Evolutionary conservation across 2,797 vertebrate species (phyloP).

Genomic region (Myotis planiceps): DNA sequence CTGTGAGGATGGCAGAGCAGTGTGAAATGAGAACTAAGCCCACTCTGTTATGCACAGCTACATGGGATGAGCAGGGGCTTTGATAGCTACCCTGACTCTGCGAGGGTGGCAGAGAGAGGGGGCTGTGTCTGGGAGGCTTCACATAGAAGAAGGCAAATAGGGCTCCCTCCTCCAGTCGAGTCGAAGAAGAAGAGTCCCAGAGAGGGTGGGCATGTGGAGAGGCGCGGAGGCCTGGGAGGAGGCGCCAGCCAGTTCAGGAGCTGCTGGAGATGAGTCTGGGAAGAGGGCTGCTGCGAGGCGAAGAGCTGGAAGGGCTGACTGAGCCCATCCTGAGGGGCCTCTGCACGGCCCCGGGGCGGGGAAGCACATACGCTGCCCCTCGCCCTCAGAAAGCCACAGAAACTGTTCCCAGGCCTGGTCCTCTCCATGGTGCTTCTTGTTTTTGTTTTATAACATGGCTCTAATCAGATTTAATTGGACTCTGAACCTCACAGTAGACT

Average conservation of each 20-base stretch:
- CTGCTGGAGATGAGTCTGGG: background rate
- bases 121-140: background rate
- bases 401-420: background rate
- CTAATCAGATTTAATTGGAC: slow-evolving; percentile 38
- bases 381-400: background rate
- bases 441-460: slow-evolving; percentile 31
- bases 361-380: background rate
- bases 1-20: background rate
- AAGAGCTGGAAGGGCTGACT: background rate
- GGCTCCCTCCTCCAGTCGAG: background rate
- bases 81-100: rapidly evolving
- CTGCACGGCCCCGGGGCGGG: rapidly evolving
- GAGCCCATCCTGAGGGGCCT: background rate
- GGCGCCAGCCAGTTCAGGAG: background rate
- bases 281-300: background rate
- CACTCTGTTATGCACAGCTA: rapidly evolving
- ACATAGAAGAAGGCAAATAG: background rate
- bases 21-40: background rate
- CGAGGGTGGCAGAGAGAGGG: background rate
- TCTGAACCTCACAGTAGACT: slow-evolving; percentile 5
- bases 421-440: background rate
- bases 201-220: background rate
- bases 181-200: background rate
- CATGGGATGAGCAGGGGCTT: rapidly evolving
- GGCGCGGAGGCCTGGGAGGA: background rate